Base-by-base conservation (phyloP, 2,113 vertebrate species). In the Cochlearius cochlearius region DNA sequence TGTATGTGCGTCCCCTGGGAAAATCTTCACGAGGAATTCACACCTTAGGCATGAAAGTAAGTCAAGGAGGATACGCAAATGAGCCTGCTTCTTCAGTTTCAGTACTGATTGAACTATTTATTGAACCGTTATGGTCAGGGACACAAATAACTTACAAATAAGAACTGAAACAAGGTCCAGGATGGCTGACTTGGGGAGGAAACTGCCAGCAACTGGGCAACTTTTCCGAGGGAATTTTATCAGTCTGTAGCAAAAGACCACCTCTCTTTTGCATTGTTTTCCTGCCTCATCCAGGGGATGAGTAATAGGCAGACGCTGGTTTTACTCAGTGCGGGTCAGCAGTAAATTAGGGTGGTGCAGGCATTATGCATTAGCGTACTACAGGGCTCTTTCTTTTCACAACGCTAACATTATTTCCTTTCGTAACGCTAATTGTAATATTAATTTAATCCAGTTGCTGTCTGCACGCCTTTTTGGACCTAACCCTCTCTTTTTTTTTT, bases 1-100 rank as follows among this genome's bases (percentile, higher is more conserved):
- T 15, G 9, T 43, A 2, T 62, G 10, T 56, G 9, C 82, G 6
- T 2, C 2, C 8, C 21, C 9, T 1, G 0, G 6, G 26, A 58
- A 64, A 68, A 68, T 34, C 34, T 60, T 85, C 10, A 16, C 17
- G 34, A 71, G 22, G 7, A 87, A 67, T n/a, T 74, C 29, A 79
- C 62, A 68, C 7, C 3, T 79, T 43, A 34, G 10, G 10, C 19
- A 64, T n/a, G 53, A 83, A 92, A 55, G 3, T 12, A 30, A 67
- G 30, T 58, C 38, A 71, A 60, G 78, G 55, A 15, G 5, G 9
- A 12, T 11, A 53, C 0, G 1, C 22, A 87, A 90, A 89, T 50
- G 22, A 93, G 7, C 10, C 41, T 73, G 11, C 11, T 16, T 77
- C 47, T 84, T 86, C 25, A 25, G 26, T 60, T 82, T 92, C 52